These are phyloP conservation scores for Clytia hemisphaerica DNA, from an alignment of 30 jellyfish, hydroid and myxozoan genomes.

Conservation along the genomic window DNA sequence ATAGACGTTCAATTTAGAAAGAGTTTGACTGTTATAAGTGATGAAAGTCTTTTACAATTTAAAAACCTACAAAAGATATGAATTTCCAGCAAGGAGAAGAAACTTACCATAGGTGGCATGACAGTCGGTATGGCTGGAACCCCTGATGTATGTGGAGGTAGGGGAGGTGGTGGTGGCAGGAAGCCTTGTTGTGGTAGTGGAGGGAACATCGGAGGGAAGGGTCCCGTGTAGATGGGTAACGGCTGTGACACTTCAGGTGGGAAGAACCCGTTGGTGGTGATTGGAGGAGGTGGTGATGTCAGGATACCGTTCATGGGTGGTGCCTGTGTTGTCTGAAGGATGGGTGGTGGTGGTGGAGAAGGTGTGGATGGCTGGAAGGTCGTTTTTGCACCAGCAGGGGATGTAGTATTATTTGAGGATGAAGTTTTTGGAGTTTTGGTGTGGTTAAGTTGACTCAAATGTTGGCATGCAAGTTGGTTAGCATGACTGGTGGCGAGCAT, in stretches of 20 bases:
- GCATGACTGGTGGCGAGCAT: slow-evolving; percentile 97
- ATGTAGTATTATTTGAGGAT: background rate
- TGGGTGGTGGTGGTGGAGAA: slow-evolving; percentile 24
- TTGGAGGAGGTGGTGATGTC: slow-evolving; percentile 42
- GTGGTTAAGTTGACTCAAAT: slow-evolving; percentile 38
- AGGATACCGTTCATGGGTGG: slow-evolving; percentile 40
- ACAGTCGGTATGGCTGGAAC: slow-evolving; percentile 3
- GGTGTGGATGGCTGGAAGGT: slow-evolving; percentile 25
- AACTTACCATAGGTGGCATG: background rate
- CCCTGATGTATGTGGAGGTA: slow-evolving; percentile 12
- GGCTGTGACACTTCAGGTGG: slow-evolving; percentile 42
- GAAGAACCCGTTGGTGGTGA: slow-evolving; percentile 34
- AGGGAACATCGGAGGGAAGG: slow-evolving; percentile 28
- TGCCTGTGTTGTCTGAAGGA: slow-evolving; percentile 42
- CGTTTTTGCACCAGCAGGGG: background rate
- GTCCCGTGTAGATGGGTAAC: slow-evolving; percentile 35
- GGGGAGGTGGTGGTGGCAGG: slow-evolving; percentile 26
- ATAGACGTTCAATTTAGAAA: no score
- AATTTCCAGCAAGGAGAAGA: background rate
- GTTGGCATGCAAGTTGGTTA: slow-evolving; percentile 74
- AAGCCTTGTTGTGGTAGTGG: slow-evolving; percentile 31
- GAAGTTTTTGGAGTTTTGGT: slow-evolving; percentile 31
- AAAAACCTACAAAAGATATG: background rate
- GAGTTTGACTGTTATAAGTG: no score
- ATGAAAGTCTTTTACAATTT: background rate